A percentile compares a stretch with the other conserved stretches of the same genome.
Conservation (phyloP, 2,113 vertebrate species). For the Peucedramus taeniatus region DNA sequence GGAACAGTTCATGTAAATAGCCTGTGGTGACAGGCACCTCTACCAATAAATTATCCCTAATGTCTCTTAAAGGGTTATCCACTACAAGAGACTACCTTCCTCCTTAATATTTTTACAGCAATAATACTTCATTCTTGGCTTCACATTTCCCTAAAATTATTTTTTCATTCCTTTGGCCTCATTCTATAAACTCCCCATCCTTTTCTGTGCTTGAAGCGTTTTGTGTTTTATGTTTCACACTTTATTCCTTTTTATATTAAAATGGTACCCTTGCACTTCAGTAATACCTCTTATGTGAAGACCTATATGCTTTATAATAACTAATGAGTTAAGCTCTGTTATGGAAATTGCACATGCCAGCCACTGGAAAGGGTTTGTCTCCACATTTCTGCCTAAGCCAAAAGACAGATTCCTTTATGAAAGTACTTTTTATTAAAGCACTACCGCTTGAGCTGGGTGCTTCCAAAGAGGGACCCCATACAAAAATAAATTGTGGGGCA, state of each 20-base stretch:
- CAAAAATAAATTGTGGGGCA: neutral
- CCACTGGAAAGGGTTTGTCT: neutral
- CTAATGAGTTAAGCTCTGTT: neutral
- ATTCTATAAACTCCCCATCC: neutral
- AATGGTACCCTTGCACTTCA: neutral
- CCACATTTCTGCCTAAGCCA: neutral
- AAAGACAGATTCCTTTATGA: neutral
- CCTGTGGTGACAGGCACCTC: neutral
- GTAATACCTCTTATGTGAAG: neutral
- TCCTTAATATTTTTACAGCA: neutral
- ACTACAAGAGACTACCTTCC: neutral
- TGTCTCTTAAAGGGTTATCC: neutral
- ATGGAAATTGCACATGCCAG: neutral
- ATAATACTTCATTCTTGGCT: neutral
- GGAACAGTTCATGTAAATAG: neutral
- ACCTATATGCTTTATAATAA: neutral
- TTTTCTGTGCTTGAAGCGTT: constrained; percentile 15
- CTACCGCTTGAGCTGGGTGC: rapidly evolving
- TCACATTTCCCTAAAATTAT: constrained; percentile 19
- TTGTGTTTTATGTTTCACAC: constrained; percentile 40
- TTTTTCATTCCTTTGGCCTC: constrained; percentile 10
- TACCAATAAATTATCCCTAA: neutral
- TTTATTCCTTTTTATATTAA: neutral
- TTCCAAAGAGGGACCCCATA: neutral
- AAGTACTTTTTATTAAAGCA: neutral